phyloP scores from a whole-genome alignment of 2,888 invertebrate species.

The Cephus pygmeus region DNA sequence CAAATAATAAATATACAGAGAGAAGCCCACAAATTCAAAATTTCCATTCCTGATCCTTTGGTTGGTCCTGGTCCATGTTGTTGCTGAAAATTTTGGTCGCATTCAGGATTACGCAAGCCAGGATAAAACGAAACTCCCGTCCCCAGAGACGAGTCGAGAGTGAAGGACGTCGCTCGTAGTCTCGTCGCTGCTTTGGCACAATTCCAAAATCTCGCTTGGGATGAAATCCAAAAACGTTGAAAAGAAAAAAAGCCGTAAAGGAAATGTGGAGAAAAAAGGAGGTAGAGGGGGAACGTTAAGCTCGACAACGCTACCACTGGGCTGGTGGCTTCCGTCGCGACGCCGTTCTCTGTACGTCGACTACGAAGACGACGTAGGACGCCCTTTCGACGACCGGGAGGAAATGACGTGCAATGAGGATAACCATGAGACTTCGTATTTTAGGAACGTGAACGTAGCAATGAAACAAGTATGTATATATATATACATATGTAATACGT shows the following conservation, averaged over 20 bases:
- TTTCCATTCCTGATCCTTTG: too few species aligned
- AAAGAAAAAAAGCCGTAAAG: neutral
- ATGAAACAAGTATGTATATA: neutral
- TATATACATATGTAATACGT: neutral
- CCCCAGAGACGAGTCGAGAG: neutral
- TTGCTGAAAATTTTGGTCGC: too few species aligned
- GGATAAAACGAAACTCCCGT: neutral
- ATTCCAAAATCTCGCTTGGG: slow-evolving; percentile 1
- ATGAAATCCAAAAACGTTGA: neutral
- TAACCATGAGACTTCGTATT: neutral
- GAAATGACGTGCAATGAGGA: slow-evolving; percentile 4
- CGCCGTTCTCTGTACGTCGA: neutral
- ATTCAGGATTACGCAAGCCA: neutral
- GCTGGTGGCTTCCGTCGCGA: too few species aligned
- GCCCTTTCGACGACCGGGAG: neutral
- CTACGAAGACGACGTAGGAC: too few species aligned
- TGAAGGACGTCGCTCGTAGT: neutral
- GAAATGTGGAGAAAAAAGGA: neutral
- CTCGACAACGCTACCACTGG: neutral
- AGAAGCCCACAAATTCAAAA: too few species aligned
- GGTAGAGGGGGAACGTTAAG: neutral
- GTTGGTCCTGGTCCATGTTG: too few species aligned
- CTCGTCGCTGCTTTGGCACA: neutral
- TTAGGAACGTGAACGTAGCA: neutral
- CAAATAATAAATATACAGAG: too few species aligned